Percentiles rank a stretch among this genome's conserved stretches.
These are phyloP conservation scores for Conopomorpha cramerella DNA, from an alignment of 1,140 invertebrate species.

Conservation along the genomic window DNA sequence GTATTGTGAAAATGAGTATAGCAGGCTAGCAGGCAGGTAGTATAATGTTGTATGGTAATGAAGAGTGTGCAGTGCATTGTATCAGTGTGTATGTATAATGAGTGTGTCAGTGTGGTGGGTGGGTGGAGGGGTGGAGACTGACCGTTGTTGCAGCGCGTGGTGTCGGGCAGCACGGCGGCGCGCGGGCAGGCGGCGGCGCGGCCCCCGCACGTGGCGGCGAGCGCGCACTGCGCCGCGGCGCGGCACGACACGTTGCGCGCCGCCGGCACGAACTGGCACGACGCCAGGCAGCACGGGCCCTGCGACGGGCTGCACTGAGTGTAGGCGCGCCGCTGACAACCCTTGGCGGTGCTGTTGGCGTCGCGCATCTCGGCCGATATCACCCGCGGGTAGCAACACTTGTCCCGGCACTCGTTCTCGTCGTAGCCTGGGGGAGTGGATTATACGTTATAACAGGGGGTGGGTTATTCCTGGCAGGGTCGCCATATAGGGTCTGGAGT, in stretches of 20 bases:
- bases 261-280: constrained; percentile 78
- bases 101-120: too few relatives aligned
- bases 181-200: constrained; percentile 83
- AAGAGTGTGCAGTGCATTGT: too few relatives aligned
- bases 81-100: too few relatives aligned
- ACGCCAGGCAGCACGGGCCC: constrained; percentile 91
- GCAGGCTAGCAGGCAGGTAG: too few relatives aligned
- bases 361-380: constrained; percentile 71
- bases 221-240: constrained; percentile 86
- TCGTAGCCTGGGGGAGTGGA: constrained; percentile 85
- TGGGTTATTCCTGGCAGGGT: too few relatives aligned
- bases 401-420: constrained; percentile 88
- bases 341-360: constrained; percentile 74
- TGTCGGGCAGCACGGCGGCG: constrained; percentile 65
- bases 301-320: constrained; percentile 92
- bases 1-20: too few relatives aligned
- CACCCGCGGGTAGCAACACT: constrained; percentile 91
- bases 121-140: neutral
- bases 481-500: too few relatives aligned
- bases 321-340: constrained; percentile 76
- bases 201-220: constrained; percentile 84
- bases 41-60: too few relatives aligned
- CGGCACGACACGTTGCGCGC: constrained; percentile 74
- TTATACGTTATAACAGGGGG: too few relatives aligned
- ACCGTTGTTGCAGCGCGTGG: constrained; percentile 48